Evolutionary conservation across 1,140 invertebrate genomes (phyloP), one percentile per base, ranked within the genome.

Genomic region (Drosophila insularis): DNA sequence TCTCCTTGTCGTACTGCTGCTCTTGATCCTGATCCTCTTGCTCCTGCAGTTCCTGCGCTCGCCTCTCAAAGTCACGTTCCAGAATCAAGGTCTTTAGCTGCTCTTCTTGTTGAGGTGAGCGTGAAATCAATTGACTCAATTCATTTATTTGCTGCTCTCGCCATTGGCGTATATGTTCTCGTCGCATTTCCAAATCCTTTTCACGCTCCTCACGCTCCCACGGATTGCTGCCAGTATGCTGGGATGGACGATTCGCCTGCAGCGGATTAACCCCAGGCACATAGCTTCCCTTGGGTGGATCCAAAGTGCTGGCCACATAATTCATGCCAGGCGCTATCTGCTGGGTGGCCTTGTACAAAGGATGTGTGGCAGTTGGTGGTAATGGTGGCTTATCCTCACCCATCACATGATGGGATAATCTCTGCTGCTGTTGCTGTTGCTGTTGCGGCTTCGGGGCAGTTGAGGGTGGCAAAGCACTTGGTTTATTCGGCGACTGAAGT

Each of bases 191-290:
- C 35, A 82, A 37, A 84, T 95, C 96, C 87, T 95, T 96, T 92
- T 98, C 97, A 74, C 96, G 95, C 91, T 97, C 97, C 93, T 98
- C 97, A 59, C 96, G 93, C 79, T 97, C 96, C 97, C 97, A 98
- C 1, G 97, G 97, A 93, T 97, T 97, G 56, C 94, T 94, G 17
- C 85, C 89, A 10, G 68, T 84, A 63, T 75, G 89, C 78, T 76
- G 82, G 65, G 58, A 14, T 11, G 72, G 66, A 10, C 60, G 59
- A 8, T 55, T 53, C 0, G 73, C 43, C 1, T 60, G 19, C 1
- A 71, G 31, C 17, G 81, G 81, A 54, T 54, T 81, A n/a, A 53
- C 91, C 23, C 56, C 91, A 23, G 94, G 94, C 92, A 96, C 95
- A 89, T 95, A 96, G 32, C 94, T 94, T 79, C 96, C 96, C 80